phyloP scores from a whole-genome alignment of 92 coral and sea anemone genomes.

The Phymanthus crucifer region DNA sequence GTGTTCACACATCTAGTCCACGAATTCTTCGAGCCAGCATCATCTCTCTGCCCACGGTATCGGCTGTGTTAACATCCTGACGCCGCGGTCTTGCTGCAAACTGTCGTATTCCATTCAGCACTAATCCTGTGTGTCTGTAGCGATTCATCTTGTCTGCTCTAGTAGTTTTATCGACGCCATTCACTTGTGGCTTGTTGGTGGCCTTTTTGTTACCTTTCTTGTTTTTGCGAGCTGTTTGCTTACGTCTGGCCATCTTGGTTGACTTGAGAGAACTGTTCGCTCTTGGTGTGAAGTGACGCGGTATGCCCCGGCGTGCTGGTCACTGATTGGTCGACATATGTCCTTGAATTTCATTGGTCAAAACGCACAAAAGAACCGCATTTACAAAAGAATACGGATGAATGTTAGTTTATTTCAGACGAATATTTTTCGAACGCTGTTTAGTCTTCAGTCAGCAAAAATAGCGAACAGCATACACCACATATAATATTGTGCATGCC shows the following conservation, averaged over 20 bases:
- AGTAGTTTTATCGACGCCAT: neutral
- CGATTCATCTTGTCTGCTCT: neutral
- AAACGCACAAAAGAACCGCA: neutral
- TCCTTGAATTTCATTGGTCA: neutral
- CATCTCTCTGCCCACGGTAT: slow-evolving; percentile 18
- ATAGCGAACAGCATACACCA: too few relatives aligned
- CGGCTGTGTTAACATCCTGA: neutral
- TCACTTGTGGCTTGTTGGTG: neutral
- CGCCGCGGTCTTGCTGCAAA: neutral
- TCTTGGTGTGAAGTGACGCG: neutral
- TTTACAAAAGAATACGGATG: too few relatives aligned
- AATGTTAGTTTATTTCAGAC: too few relatives aligned
- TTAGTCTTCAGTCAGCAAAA: too few relatives aligned
- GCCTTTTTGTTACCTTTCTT: neutral
- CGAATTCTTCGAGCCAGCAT: slow-evolving; percentile 34
- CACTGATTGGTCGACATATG: slow-evolving; percentile 1
- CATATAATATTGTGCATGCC: neutral
- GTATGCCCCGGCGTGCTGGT: neutral
- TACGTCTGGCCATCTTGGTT: slow-evolving; percentile 9
- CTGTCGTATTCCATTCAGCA: neutral
- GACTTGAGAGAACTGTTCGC: neutral
- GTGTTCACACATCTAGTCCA: slow-evolving; percentile 13
- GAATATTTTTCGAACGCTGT: too few relatives aligned
- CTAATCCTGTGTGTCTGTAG: neutral
- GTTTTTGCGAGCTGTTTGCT: slow-evolving; percentile 8